A percentile compares a stretch with the other conserved stretches of the same genome.
Evolutionary conservation across 2,797 vertebrate species (phyloP).

Genomic region (Macrochelys suwanniensis): DNA sequence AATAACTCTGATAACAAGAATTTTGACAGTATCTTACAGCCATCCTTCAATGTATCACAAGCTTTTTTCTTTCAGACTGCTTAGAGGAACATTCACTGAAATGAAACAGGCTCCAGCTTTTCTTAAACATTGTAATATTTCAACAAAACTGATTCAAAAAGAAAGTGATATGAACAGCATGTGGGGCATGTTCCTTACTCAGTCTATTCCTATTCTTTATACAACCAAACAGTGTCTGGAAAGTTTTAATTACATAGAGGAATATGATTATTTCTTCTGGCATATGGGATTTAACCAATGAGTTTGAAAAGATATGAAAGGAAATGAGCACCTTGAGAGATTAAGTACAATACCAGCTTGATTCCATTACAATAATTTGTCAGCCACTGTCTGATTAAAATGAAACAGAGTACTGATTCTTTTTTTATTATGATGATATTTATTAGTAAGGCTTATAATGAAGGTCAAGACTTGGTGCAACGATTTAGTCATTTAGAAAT

Average conservation of each 20-base stretch:
- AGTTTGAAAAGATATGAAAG: conserved; percentile 52
- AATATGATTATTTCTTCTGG: conserved; percentile 67
- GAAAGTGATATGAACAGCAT: conserved; percentile 25
- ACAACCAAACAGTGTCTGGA: conserved; percentile 31
- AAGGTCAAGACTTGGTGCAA: background rate
- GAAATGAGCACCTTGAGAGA: conserved; percentile 67
- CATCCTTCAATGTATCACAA: background rate
- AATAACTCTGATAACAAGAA: background rate
- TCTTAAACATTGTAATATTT: background rate
- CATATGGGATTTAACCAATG: conserved; percentile 46
- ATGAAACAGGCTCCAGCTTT: conserved; percentile 1
- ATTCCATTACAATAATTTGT: conserved; percentile 50
- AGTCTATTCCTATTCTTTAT: conserved; percentile 23
- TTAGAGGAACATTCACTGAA: background rate
- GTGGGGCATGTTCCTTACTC: conserved; percentile 34
- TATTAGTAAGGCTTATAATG: conserved; percentile 10
- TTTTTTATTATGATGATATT: background rate
- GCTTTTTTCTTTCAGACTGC: background rate
- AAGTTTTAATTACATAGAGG: conserved; percentile 71
- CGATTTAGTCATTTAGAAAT: background rate
- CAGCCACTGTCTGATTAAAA: conserved; percentile 47
- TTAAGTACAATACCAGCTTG: conserved; percentile 15
- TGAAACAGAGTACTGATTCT: conserved; percentile 1
- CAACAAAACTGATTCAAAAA: background rate
- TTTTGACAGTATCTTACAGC: background rate